These are phyloP conservation scores for Stenurella melanura DNA, from an alignment of 2,888 invertebrate genomes.

Conservation along the genomic window DNA sequence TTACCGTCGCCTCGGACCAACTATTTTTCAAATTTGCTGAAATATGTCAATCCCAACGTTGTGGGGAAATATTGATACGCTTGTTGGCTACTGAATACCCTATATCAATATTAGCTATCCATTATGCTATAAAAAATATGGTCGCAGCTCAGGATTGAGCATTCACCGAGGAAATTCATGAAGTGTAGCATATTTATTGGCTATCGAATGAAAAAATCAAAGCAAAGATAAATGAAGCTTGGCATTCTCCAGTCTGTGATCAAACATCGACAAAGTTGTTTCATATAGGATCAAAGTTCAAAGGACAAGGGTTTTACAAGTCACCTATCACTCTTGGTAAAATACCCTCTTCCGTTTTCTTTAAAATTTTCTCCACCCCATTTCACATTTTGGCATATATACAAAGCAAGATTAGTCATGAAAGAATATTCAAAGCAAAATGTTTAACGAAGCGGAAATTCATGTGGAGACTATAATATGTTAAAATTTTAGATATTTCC, in stretches of 20 bases:
- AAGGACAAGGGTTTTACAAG: conserved; percentile 40
- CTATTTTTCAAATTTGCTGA: conserved; percentile 18
- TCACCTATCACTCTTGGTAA: conserved; percentile 38
- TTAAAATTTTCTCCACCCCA: conserved; percentile 25
- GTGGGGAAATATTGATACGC: conserved; percentile 10
- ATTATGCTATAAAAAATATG: conserved; percentile 28
- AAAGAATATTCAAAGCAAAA: conserved; percentile 5
- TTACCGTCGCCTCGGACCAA: background rate
- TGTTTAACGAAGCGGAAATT: conserved; percentile 12
- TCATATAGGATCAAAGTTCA: conserved; percentile 38
- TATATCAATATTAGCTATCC: conserved; percentile 38
- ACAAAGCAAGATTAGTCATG: conserved; percentile 1
- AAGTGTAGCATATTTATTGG: conserved; percentile 37
- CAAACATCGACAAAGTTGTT: conserved; percentile 42
- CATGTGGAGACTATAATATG: background rate
- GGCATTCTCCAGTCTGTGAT: conserved; percentile 33
- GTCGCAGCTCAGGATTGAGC: background rate
- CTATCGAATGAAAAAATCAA: conserved; percentile 36
- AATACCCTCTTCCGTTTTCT: conserved; percentile 28
- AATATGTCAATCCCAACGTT: conserved; percentile 8
- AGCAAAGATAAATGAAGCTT: conserved; percentile 43
- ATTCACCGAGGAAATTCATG: conserved; percentile 32
- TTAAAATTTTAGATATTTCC: background rate
- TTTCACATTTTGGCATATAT: conserved; percentile 15
- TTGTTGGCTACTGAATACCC: conserved; percentile 17